A percentile compares a stretch with the other conserved stretches of the same genome.
Evolutionary conservation across 2,797 vertebrate genomes (phyloP).

Genomic region (Emydoidea blandingii): DNA sequence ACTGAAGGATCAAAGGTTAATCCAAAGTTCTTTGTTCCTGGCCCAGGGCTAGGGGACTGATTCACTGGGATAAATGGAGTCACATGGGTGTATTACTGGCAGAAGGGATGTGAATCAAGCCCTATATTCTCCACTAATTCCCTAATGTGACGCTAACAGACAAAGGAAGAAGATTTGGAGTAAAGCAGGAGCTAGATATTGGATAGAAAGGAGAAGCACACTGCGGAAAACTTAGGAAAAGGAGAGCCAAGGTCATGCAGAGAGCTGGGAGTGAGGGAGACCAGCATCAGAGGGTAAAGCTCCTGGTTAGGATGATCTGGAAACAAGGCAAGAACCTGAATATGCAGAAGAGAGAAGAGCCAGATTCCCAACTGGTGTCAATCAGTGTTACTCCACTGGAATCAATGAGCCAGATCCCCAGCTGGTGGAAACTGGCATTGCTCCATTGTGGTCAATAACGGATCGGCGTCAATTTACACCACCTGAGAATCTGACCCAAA

Average conservation of each 20-base stretch:
- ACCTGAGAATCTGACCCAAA: constrained; percentile 7
- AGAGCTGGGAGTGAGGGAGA: not conserved
- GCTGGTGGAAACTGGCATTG: not conserved
- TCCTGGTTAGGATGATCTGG: rapidly evolving
- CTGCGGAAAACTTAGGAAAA: not conserved
- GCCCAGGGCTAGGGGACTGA: not conserved
- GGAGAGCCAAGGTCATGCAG: not conserved
- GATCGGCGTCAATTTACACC: not conserved
- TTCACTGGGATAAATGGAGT: constrained; percentile 31
- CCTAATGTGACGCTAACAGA: constrained; percentile 43
- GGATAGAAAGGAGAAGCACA: constrained; percentile 3
- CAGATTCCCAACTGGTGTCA: not conserved
- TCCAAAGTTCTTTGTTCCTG: not conserved
- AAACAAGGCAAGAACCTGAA: not conserved
- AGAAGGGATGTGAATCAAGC: constrained; percentile 55
- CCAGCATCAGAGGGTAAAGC: not conserved
- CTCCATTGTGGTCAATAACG: not conserved
- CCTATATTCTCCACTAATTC: constrained; percentile 52
- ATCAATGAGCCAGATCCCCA: not conserved
- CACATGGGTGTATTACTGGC: constrained; percentile 44
- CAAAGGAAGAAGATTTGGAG: constrained; percentile 48
- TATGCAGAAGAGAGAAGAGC: not conserved
- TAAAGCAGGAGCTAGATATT: not conserved
- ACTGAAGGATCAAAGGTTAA: constrained; percentile 39
- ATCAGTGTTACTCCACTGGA: not conserved